Conservation (phyloP, 2,113 vertebrate species). For the Ceyx cyanopectus region DNA sequence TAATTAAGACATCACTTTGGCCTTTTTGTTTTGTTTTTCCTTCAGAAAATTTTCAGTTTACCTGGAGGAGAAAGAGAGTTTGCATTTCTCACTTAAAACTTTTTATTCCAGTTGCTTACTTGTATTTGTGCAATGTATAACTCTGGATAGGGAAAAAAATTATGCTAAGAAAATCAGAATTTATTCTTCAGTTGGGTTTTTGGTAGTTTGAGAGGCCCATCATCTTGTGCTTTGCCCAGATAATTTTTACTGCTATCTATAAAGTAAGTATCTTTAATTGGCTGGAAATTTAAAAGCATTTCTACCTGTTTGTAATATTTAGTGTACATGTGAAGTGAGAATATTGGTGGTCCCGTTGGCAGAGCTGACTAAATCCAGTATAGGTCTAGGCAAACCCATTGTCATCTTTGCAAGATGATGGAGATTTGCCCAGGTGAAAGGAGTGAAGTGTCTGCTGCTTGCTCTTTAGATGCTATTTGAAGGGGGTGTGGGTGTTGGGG, state of each 20-base stretch:
- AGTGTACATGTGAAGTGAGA: accelerated
- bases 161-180: neutral
- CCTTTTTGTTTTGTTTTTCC: neutral
- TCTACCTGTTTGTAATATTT: neutral
- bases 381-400: neutral
- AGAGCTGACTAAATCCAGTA: neutral
- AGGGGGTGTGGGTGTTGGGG: accelerated
- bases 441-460: accelerated
- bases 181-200: neutral
- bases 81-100: neutral
- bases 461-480: accelerated
- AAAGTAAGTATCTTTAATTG: neutral
- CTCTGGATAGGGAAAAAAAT: neutral
- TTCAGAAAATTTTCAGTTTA: neutral
- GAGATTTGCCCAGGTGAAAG: neutral
- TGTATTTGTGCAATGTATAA: neutral
- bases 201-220: neutral
- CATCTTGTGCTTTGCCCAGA: neutral
- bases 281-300: neutral
- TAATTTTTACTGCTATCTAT: neutral
- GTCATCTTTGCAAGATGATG: neutral
- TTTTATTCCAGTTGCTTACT: neutral
- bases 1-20: neutral
- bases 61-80: neutral
- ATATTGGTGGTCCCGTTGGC: neutral